These are phyloP conservation scores for Neoascia interrupta DNA, from an alignment of 2,888 invertebrate species.

Conservation along the genomic window DNA sequence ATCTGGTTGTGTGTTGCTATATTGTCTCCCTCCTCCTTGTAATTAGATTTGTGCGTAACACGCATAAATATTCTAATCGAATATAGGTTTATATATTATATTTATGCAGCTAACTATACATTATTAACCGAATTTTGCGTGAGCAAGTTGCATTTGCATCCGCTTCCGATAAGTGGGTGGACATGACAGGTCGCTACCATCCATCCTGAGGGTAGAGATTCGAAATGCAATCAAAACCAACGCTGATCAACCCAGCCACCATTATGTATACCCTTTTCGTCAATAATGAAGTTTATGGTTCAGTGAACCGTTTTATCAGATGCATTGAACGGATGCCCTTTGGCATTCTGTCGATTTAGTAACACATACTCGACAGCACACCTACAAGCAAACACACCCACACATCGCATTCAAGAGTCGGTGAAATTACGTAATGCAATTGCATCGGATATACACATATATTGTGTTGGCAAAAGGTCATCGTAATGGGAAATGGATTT, in stretches of 20 bases:
- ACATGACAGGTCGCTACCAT: neutral
- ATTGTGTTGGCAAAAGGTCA: neutral
- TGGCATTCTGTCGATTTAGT: slow-evolving; percentile 29
- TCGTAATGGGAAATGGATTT: neutral
- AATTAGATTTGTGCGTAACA: slow-evolving; percentile 46
- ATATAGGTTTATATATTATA: neutral
- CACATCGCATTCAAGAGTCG: neutral
- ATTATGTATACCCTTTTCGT: slow-evolving; percentile 19
- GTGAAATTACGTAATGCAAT: slow-evolving; percentile 5
- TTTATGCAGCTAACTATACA: neutral
- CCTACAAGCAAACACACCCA: neutral
- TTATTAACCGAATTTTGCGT: slow-evolving; percentile 13
- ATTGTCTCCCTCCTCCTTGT: slow-evolving; percentile 10
- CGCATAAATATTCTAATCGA: slow-evolving; percentile 48
- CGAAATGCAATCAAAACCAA: slow-evolving; percentile 20
- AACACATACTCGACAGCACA: slow-evolving; percentile 15
- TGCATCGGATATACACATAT: neutral
- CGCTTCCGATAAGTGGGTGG: slow-evolving; percentile 2
- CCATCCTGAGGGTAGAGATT: neutral
- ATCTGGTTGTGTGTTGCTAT: no score
- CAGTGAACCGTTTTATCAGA: slow-evolving; percentile 57
- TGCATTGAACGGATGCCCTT: slow-evolving; percentile 40
- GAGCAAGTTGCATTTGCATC: slow-evolving; percentile 15
- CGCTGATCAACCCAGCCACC: no score
- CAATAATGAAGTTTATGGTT: slow-evolving; percentile 58